These are phyloP conservation scores for Aphodius granarius DNA, from an alignment of 2,888 invertebrate species.

Conservation along the genomic window DNA sequence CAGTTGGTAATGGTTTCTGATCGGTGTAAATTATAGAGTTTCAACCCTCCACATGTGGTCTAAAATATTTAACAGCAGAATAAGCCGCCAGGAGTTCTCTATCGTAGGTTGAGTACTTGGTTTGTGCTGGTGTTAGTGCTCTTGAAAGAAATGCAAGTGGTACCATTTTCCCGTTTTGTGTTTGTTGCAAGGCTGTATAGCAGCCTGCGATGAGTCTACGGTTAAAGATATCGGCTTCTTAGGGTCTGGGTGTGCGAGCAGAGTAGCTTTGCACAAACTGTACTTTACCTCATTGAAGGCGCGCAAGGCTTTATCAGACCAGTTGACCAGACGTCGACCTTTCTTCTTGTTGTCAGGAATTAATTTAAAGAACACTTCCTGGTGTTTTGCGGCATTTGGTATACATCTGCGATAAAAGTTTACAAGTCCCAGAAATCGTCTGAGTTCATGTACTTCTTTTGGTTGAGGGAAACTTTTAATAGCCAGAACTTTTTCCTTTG, in stretches of 20 bases:
- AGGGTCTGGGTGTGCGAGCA: not conserved
- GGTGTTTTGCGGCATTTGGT: not conserved
- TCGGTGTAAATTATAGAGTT: conserved; percentile 27
- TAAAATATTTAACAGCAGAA: conserved; percentile 25
- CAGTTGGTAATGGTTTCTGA: conserved; percentile 25
- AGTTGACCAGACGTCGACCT: not conserved
- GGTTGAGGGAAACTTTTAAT: no score
- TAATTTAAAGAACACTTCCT: not conserved
- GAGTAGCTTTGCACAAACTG: not conserved
- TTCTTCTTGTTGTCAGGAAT: not conserved
- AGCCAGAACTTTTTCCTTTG: no score
- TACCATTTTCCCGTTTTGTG: not conserved
- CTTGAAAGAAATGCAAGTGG: conserved; percentile 37
- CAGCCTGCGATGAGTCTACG: not conserved
- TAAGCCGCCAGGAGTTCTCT: conserved; percentile 28
- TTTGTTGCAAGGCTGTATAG: not conserved
- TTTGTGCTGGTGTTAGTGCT: conserved; percentile 42
- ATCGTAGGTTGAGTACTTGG: conserved; percentile 34
- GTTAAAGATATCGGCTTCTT: not conserved
- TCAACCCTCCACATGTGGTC: conserved; percentile 26
- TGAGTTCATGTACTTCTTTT: no score
- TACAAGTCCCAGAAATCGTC: no score
- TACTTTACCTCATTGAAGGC: not conserved
- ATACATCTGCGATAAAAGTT: not conserved
- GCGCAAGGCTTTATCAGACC: not conserved